Evolutionary conservation across 2,888 invertebrate species (phyloP), one percentile per base, ranked within the genome.

Genomic region (Uropetala carovei): DNA sequence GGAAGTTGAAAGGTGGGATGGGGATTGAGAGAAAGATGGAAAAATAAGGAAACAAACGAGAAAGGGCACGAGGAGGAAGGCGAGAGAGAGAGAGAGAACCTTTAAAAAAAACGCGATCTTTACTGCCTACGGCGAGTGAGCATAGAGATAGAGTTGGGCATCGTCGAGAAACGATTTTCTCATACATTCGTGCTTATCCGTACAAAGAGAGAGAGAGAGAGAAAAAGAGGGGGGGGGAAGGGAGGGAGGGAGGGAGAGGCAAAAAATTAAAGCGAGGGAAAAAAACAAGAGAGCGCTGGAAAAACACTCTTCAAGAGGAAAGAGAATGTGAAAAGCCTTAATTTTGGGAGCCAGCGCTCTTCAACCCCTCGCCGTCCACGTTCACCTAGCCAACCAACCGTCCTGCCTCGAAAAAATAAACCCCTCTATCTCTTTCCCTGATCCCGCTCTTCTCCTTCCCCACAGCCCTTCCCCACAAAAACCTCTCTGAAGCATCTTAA

Each of bases 291-390:
- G 27, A 7, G 27, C 27, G 22, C 14, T 9, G 22, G 11, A 75
- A 75, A 75, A 75, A 75, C 75, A 1, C 75, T 27, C 75, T 27
- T 75, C 22, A 3, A n/a, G 27, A 75, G 75, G 75, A 75, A 75
- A 75, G 75, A 75, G 75, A 75, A 75, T 75, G 75, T 75, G 27
- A 75, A 75, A 75, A 75, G 75, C 75, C 75, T 75, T 75, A 75
- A 75, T 75, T 75, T 68, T 68, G 18, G 68, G n/a, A 64, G 64
- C 64, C 18, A n/a, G n/a, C 68, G n/a, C 68, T 68, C n/a, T 75
- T 14, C 75, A 27, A 27, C 11, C 56, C 43, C 60, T 58, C 60
- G 43, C 89, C 16, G 16, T 22, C 22, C 64, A 10, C 60, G 11
- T 27, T 30, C 64, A 14, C 14, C 5, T 22, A 22, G 30, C 16